Base-by-base conservation (phyloP, 2,113 vertebrate species). In the Nannobrachium achirus region DNA sequence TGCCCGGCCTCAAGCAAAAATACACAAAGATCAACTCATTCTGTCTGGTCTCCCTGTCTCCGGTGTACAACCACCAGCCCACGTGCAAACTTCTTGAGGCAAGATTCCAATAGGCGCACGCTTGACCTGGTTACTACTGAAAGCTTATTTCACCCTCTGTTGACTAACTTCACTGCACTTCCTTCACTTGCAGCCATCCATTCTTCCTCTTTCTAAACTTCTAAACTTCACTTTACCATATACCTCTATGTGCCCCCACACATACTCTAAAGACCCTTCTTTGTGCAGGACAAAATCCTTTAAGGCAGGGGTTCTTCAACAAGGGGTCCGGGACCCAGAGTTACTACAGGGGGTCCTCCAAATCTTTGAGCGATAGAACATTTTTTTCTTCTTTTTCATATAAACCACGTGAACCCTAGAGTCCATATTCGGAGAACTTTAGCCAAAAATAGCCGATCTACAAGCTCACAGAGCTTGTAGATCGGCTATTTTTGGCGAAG, bases 91-190 rank as follows among this genome's bases (percentile, higher is more conserved):
- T 69, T 76, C 85, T 81, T 1, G 64, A 65, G 75, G 66, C 75
- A 68, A 75, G 72, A 89, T 83, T 86, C 75, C 73, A 80, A 56
- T 72, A 62, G 69, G 73, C 59, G 60, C 60, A 82, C 0, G 87
- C 83, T 90, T 89, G 89, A 90, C 86, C 80, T 86, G 82, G 38
- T 89, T 66, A 39, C 53, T 33, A 58, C n/a, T n/a, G n/a, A 79
- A 78, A 86, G 80, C 77, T 82, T 85, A 82, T 91, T 92, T 92
- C 81, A 91, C 76, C 78, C 89, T 86, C 80, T 66, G 61, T 73
- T 80, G 80, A 86, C 79, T 59, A 70, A 78, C 86, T 75, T 86
- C 71, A 79, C 46, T 76, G 78, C 73, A 76, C 67, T 86, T 88
- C 78, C 86, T 88, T 62, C 64, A 55, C 44, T 49, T 40, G 44